Conservation (phyloP, 1,140 invertebrate genomes). For the Sycophaga agraensis region DNA sequence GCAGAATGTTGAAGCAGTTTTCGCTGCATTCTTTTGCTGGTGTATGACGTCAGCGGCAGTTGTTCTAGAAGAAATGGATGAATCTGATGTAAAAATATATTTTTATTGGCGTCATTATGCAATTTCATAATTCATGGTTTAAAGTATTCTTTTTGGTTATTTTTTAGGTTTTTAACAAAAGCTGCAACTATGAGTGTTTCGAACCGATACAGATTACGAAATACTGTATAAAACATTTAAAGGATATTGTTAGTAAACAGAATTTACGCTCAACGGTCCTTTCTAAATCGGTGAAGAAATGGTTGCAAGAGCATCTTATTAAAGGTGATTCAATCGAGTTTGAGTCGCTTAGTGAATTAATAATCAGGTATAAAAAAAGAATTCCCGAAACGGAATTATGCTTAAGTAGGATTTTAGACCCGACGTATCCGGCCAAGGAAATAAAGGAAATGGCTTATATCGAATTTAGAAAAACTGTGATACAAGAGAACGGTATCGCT, state of each 20-base stretch:
- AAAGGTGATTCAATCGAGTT: conserved; percentile 24
- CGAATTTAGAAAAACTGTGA: conserved; percentile 23
- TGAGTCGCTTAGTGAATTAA: conserved; percentile 30
- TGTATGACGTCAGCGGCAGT: conserved; percentile 36
- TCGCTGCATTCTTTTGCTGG: conserved; percentile 43
- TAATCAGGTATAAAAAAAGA: conserved; percentile 31
- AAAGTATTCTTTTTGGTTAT: neutral
- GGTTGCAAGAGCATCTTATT: conserved; percentile 32
- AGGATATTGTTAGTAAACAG: conserved; percentile 23
- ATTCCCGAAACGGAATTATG: conserved; percentile 32
- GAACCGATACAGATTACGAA: conserved; percentile 41
- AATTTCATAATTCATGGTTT: conserved; percentile 20
- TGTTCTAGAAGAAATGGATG: conserved; percentile 45
- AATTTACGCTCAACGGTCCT: conserved; percentile 9
- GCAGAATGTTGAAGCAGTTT: conserved; percentile 22
- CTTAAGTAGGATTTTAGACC: conserved; percentile 39
- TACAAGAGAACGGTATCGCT: neutral
- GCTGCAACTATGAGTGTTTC: conserved; percentile 44
- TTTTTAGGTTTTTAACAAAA: conserved; percentile 50
- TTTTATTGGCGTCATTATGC: neutral
- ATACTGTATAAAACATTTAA: conserved; percentile 32
- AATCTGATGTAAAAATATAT: conserved; percentile 41
- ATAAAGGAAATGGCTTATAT: conserved; percentile 36
- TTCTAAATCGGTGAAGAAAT: conserved; percentile 21
- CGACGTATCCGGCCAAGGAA: conserved; percentile 42